These are phyloP conservation scores for Pectinophora gossypiella DNA, from an alignment of 1,140 invertebrate species.

Conservation along the genomic window DNA sequence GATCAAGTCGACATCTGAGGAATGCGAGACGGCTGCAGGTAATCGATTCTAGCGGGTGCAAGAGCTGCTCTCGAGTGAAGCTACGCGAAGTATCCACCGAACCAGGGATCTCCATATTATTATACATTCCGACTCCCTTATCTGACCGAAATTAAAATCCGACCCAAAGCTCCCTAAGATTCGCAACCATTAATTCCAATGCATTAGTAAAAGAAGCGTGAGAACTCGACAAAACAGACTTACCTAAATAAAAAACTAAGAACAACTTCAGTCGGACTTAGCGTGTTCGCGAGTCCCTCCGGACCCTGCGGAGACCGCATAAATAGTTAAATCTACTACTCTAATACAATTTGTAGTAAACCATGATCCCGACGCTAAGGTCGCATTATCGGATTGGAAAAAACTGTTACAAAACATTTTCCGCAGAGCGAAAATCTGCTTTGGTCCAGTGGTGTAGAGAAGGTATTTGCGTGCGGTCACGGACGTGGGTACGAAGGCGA, in stretches of 20 bases:
- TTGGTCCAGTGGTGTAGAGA: conserved; percentile 34
- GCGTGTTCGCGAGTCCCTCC: neutral
- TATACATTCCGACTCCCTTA: too few species aligned
- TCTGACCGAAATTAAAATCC: too few species aligned
- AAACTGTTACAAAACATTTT: conserved; percentile 58
- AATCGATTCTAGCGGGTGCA: conserved; percentile 45
- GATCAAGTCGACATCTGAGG: conserved; percentile 40
- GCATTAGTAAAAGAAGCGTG: neutral
- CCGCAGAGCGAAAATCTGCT: conserved; percentile 33
- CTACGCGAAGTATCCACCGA: neutral
- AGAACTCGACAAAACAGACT: neutral
- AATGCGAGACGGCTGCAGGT: conserved; percentile 38
- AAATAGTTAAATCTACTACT: conserved; percentile 72
- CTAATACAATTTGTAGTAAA: conserved; percentile 74
- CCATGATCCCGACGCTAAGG: conserved; percentile 69
- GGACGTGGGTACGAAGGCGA: conserved; percentile 46
- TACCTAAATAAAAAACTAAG: conserved; percentile 1
- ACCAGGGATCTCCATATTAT: too few species aligned
- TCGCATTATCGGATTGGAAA: conserved; percentile 72
- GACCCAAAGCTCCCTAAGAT: too few species aligned
- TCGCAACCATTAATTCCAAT: neutral
- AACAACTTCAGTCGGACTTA: neutral
- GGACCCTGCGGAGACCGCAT: conserved; percentile 25
- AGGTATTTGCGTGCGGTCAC: conserved; percentile 39
- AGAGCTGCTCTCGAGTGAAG: neutral